Percentiles rank a stretch among this genome's conserved stretches.
phyloP scores from a whole-genome alignment of 53 echinoderm and acorn worm species.

The Crossaster papposus region DNA sequence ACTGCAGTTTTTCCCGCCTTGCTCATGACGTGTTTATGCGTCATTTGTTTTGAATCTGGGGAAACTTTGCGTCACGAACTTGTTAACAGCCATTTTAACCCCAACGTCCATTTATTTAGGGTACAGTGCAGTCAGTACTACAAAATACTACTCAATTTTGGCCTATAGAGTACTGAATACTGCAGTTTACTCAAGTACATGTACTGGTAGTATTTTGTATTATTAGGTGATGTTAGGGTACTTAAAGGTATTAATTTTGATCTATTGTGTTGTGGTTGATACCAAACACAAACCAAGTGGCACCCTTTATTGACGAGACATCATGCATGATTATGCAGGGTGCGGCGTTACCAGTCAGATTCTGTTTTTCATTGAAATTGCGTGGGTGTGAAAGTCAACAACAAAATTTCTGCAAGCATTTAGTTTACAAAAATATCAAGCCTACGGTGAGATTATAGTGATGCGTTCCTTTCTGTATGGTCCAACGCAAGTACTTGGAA shows the following conservation, averaged over 20 bases:
- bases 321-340: neutral
- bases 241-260: neutral
- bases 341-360: neutral
- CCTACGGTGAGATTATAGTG: neutral
- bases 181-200: neutral
- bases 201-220: too few species aligned
- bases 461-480: too few species aligned
- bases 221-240: too few species aligned
- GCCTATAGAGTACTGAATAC: too few species aligned
- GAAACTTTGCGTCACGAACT: too few species aligned
- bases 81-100: too few species aligned
- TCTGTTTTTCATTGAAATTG: neutral
- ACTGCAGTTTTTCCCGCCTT: too few species aligned
- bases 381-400: neutral
- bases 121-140: too few species aligned
- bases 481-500: slow-evolving; percentile 12
- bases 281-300: neutral
- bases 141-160: too few species aligned
- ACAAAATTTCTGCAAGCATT: neutral
- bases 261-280: neutral
- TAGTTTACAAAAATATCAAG: neutral
- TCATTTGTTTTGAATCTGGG: too few species aligned
- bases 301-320: neutral
- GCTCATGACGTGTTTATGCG: too few species aligned
- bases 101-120: too few species aligned